Base-by-base conservation (phyloP, 2,797 vertebrate genomes). In the Mus minutoides region DNA sequence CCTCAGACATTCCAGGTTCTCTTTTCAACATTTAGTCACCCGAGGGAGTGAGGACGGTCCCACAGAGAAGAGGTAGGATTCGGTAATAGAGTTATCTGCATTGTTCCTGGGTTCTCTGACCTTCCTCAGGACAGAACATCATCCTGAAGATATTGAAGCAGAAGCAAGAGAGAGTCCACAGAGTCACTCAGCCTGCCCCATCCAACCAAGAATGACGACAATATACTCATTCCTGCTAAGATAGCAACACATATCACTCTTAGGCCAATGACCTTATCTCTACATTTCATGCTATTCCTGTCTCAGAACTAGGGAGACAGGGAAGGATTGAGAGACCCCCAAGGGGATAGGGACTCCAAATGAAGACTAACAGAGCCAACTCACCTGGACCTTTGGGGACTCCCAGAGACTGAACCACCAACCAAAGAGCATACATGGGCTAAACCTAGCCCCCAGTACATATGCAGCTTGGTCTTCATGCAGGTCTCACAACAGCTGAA, bases 21-120 rank as follows among this genome's bases (percentile, higher is more conserved):
- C 90, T 84, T 58, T 67, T 79, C 69, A 89, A 58, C 17, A 78
- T 94, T 90, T 95, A 96, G 52, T 82, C 78, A 40, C 60, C 16
- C 34, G 12, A 78, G 37, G 17, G 58, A 89, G 34, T 5, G 31
- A 11, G 6, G 37, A 73, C 37, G 22, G 49, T 79, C 69, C 86
- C 76, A 82, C 56, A 84, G 73, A 77, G 46, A 76, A 31, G 54
- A 56, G 4, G 24, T 80, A 7, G 40, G 46, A 60, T n/a, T 69
- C 2, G 58, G 26, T 37, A 58, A 43, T 8, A 52, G 29, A 13
- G 19, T 22, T 88, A 49, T 76, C 56, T 88, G 26, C 31, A 84
- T 62, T 78, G 34, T 62, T 88, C 46, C 46, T 31, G 40, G 24
- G 71, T 52, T 78, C 76, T 60, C 69, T 54, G 34, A 17, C 22